These are phyloP conservation scores for Homarus americanus DNA, from an alignment of 1,140 invertebrate species.

Conservation along the genomic window DNA sequence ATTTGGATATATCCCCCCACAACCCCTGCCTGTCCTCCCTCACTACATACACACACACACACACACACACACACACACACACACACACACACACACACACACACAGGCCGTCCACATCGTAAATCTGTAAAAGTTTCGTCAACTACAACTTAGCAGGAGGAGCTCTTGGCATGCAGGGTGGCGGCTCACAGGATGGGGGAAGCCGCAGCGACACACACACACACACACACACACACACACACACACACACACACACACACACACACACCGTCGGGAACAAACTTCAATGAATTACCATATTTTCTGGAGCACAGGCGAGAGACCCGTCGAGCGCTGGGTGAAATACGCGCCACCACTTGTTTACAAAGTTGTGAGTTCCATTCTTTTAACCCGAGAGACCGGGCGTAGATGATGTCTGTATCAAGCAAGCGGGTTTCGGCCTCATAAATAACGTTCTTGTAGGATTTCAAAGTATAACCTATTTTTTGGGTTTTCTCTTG, in stretches of 20 bases:
- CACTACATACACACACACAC: too few relatives aligned
- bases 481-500: too few relatives aligned
- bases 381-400: neutral
- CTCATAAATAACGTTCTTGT: too few relatives aligned
- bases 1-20: too few relatives aligned
- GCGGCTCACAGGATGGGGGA: neutral
- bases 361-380: neutral
- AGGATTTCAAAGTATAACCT: too few relatives aligned
- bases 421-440: too few relatives aligned
- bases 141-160: neutral
- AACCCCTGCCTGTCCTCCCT: too few relatives aligned
- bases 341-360: neutral
- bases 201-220: neutral
- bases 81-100: too few relatives aligned
- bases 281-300: neutral
- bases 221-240: constrained; percentile 3
- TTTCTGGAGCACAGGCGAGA: neutral
- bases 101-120: neutral
- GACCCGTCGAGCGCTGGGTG: neutral
- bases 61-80: too few relatives aligned
- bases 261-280: neutral
- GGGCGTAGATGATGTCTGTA: too few relatives aligned
- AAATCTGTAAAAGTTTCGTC: constrained; percentile 18
- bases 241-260: neutral
- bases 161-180: constrained; percentile 6